Percentiles rank a stretch among this genome's conserved stretches.
Conservation (phyloP, 2,113 vertebrate genomes). For the Tetraodon nigroviridis region DNA sequence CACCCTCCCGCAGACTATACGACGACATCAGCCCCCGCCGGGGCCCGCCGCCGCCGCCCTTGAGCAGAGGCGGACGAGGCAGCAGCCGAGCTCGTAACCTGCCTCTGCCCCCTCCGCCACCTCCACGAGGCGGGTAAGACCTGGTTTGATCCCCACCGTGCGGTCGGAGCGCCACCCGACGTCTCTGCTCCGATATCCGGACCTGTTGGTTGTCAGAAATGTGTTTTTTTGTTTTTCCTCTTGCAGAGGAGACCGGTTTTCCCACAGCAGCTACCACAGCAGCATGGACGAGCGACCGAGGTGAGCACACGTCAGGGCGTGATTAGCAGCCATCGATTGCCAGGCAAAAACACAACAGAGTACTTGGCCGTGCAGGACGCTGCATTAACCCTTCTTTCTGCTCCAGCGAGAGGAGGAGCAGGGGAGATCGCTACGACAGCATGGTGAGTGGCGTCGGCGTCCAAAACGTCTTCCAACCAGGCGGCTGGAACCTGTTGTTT, state of each 20-base stretch:
- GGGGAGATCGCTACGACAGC: constrained; percentile 91
- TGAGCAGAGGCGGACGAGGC: constrained; percentile 80
- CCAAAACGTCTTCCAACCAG: constrained; percentile 16
- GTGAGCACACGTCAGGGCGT: constrained; percentile 40
- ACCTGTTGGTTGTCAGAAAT: neutral
- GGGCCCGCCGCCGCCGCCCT: constrained; percentile 85
- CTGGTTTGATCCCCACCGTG: neutral
- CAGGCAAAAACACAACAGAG: neutral
- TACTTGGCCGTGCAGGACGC: neutral
- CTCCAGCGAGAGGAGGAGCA: constrained; percentile 82
- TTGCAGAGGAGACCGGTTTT: constrained; percentile 74
- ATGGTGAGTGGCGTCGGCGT: constrained; percentile 77
- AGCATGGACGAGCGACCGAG: constrained; percentile 74
- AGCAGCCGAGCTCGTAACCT: constrained; percentile 91
- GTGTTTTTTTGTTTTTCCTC: neutral
- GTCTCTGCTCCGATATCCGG: neutral
- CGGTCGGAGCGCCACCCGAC: neutral
- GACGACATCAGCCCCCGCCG: constrained; percentile 96
- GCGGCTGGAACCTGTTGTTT: constrained; percentile 48
- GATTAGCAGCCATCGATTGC: neutral
- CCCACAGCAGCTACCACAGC: constrained; percentile 72
- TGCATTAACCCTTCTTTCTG: constrained; percentile 21
- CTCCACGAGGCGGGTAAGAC: constrained; percentile 91
- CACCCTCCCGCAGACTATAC: constrained; percentile 89
- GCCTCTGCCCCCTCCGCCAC: constrained; percentile 91